Evolutionary conservation across 1,140 invertebrate genomes (phyloP).

Genomic region (Spodoptera frugiperda): DNA sequence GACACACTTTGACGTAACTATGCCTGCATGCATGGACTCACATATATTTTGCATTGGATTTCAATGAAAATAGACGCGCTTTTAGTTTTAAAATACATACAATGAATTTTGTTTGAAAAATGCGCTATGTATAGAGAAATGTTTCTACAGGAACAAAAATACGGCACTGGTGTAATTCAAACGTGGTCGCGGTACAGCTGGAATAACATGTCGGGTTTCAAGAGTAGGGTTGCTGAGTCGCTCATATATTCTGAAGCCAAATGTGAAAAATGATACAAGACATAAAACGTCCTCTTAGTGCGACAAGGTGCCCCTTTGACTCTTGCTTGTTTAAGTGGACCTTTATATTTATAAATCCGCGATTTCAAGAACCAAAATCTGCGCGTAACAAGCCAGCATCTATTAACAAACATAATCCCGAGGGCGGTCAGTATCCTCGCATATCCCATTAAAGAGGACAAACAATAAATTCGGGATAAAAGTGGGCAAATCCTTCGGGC

Average conservation of each 20-base stretch:
- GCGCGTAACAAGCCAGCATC: slow-evolving; percentile 40
- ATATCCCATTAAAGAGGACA: slow-evolving; percentile 50
- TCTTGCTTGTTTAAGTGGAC: slow-evolving; percentile 12
- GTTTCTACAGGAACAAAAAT: slow-evolving; percentile 12
- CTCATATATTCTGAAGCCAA: slow-evolving; percentile 9
- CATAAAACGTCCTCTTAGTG: background rate
- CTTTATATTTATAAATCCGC: slow-evolving; percentile 18
- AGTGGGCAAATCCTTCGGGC: slow-evolving; percentile 52
- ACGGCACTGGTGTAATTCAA: background rate
- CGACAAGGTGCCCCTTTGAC: background rate
- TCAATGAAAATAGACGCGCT: slow-evolving; percentile 28
- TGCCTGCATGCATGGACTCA: background rate
- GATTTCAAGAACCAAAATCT: slow-evolving; percentile 28
- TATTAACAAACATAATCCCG: slow-evolving; percentile 47
- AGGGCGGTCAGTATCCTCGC: slow-evolving; percentile 28
- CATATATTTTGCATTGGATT: slow-evolving; percentile 34
- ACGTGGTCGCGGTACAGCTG: background rate
- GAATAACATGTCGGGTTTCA: background rate
- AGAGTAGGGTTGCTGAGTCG: slow-evolving; percentile 9
- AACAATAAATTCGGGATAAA: slow-evolving; percentile 55
- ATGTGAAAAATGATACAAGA: background rate
- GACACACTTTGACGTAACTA: slow-evolving; percentile 14
- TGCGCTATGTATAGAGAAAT: slow-evolving; percentile 3
- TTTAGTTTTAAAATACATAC: slow-evolving; percentile 32
- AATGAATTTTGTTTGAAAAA: slow-evolving; percentile 34